Conservation (phyloP, 2,888 invertebrate species). For the Meganola albula region DNA sequence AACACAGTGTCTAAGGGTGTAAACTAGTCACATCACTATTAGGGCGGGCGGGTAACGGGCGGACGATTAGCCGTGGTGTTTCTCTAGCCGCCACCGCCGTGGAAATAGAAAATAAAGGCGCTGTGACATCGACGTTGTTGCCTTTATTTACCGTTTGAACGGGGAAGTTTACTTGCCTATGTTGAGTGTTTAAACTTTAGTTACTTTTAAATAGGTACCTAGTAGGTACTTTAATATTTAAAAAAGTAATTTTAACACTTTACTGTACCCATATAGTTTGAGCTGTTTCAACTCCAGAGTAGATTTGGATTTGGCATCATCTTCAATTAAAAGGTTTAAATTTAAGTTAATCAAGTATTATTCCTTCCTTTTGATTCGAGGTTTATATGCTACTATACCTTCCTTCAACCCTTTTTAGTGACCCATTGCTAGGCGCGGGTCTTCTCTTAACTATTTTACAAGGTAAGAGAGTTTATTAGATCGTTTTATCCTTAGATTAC, state of each 20-base stretch:
- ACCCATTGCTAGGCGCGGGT: no score
- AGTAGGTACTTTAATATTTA: background rate
- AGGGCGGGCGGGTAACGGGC: constrained; percentile 54
- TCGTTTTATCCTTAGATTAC: no score
- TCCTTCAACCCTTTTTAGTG: no score
- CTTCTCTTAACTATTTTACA: no score
- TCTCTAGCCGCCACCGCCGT: constrained; percentile 53
- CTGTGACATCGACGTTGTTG: constrained; percentile 49
- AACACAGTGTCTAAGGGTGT: no score
- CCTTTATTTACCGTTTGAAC: constrained; percentile 24
- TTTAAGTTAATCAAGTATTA: no score
- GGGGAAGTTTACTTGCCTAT: constrained; percentile 26
- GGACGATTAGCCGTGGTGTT: constrained; percentile 69
- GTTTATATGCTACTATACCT: no score
- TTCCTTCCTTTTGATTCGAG: no score
- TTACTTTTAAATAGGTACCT: background rate
- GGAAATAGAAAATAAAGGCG: constrained; percentile 74
- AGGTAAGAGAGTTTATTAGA: no score
- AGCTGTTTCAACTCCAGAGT: no score
- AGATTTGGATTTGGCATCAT: no score
- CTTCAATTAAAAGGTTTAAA: no score
- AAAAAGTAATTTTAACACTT: background rate
- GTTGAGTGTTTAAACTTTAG: background rate
- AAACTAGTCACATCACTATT: constrained; percentile 39
- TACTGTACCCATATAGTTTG: background rate